Base-by-base conservation (phyloP, 2,797 vertebrate genomes). In the Fistularia commersonii region DNA sequence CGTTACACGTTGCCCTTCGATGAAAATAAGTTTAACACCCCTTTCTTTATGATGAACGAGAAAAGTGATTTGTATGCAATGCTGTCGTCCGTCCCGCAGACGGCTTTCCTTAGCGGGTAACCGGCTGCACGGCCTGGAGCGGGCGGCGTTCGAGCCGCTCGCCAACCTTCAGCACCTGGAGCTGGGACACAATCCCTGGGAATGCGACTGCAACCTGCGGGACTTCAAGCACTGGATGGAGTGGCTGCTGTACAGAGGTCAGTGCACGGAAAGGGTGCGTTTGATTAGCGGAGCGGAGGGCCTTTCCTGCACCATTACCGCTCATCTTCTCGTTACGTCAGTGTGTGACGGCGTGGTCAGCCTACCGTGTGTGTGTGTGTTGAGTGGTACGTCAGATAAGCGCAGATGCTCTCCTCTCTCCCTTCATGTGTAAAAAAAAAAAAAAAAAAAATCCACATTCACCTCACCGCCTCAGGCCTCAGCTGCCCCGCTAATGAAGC, bases 181-280 rank as follows among this genome's bases (percentile, higher is more conserved):
- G 77, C 88, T 99, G 6, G 94, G 95, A 54, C 94, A 94, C 34
- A 99, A 99, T 76, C 97, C 96, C 45, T 99, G 97, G 97, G 96
- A 98, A 69, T 99, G 97, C 0, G 97, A 99, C 86, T 99, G 97
- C 86, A 96, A 94, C 86, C 91, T 98, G 33, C 91, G 96, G 0
- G 96, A 97, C 67, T 98, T 99, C 89, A 98, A 98, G 77, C 95
- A 98, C 84, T 99, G 96, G 97, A 94, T 99, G 89, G 97, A 99
- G 74, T 98, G 97, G 97, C 95, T 98, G 66, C 91, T 96, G 57
- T 99, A 99, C 71, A 83, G 97, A 94, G 97, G 97, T 98, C 62
- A 75, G 87, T 42, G 41, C 52, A 39, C 53, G 50, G 70, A 48
- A 58, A 51, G 36, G 44, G 34, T 8, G 35, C 14, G 11, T 60